Evolutionary conservation across 2,888 invertebrate species (phyloP).

Genomic region (Ellobium chinense): DNA sequence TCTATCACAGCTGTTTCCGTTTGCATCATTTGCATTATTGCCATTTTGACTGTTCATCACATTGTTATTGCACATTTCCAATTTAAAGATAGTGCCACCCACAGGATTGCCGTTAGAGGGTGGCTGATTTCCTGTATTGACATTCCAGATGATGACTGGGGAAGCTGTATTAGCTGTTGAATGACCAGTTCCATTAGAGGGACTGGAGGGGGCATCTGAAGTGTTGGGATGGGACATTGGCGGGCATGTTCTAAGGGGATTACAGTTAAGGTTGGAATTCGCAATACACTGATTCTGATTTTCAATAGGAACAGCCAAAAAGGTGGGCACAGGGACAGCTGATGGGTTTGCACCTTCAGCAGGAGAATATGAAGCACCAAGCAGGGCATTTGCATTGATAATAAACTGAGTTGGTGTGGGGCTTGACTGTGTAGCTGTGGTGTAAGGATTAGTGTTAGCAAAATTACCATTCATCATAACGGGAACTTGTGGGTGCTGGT

Average conservation of each 20-base stretch:
- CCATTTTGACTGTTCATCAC: neutral
- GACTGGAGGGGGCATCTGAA: neutral
- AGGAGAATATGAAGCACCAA: neutral
- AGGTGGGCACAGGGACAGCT: constrained; percentile 21
- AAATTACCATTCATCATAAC: neutral
- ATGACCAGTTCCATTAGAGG: neutral
- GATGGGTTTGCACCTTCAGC: neutral
- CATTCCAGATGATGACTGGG: constrained; percentile 17
- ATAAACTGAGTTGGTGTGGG: neutral
- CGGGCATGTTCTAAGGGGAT: constrained; percentile 19
- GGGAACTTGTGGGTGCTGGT: neutral
- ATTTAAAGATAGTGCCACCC: neutral
- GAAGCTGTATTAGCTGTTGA: neutral
- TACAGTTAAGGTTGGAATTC: constrained; percentile 31
- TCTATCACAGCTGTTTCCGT: constrained; percentile 29
- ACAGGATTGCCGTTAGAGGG: neutral
- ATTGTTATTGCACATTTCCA: constrained; percentile 26
- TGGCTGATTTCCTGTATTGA: neutral
- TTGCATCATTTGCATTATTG: constrained; percentile 2
- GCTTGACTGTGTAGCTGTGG: neutral
- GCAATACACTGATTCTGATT: neutral
- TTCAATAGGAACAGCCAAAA: constrained; percentile 19
- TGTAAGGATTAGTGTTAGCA: neutral
- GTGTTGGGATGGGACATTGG: neutral
- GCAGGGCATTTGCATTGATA: constrained; percentile 23